A percentile compares a stretch with the other conserved stretches of the same genome.
Evolutionary conservation across 2,888 invertebrate species (phyloP).

Genomic region (Brachyptera putata): DNA sequence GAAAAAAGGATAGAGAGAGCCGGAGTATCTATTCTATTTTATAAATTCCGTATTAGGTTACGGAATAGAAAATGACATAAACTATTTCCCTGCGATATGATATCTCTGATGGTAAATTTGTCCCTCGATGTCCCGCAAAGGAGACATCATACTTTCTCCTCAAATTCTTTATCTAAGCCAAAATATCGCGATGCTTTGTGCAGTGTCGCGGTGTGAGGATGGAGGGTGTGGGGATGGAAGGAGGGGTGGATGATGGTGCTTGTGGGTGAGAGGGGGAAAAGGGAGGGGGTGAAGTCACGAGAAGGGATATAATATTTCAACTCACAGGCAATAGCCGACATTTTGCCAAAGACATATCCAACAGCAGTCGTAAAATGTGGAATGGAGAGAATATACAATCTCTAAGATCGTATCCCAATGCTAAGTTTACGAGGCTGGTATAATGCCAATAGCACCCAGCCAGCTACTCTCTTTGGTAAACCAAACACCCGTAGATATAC

Average conservation of each 20-base stretch:
- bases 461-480: background rate
- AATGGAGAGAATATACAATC: conserved; percentile 11
- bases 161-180: background rate
- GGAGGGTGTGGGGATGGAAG: background rate
- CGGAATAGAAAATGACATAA: too few relatives aligned
- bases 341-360: conserved; percentile 10
- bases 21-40: too few relatives aligned
- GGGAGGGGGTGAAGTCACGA: background rate
- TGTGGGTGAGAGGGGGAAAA: background rate
- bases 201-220: too few relatives aligned
- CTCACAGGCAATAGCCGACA: conserved; percentile 8
- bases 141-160: background rate
- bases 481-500: conserved; percentile 7
- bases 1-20: too few relatives aligned
- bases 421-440: conserved; percentile 13
- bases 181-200: too few relatives aligned
- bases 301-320: conserved; percentile 12
- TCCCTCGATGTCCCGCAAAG: background rate
- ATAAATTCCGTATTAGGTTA: too few relatives aligned
- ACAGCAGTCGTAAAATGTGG: conserved; percentile 2
- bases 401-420: background rate
- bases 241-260: too few relatives aligned
- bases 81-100: too few relatives aligned
- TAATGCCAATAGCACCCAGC: conserved; percentile 9
- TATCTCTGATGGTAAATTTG: background rate